These are phyloP conservation scores for Mus spicilegus DNA, from an alignment of 2,113 vertebrate species.

Conservation along the genomic window DNA sequence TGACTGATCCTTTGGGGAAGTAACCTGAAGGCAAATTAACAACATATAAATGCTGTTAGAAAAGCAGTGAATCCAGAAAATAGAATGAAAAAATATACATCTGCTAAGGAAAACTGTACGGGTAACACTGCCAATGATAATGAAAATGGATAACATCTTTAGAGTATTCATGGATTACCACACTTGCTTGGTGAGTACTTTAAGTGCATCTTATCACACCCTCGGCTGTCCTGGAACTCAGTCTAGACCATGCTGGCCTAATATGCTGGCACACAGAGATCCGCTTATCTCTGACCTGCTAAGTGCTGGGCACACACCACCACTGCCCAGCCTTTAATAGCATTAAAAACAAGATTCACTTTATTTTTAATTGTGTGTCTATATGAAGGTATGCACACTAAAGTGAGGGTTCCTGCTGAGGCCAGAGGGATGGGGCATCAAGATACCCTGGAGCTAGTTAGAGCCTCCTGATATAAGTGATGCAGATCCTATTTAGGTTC, in stretches of 20 bases:
- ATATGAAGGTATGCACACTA: background rate
- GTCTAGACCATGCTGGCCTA: background rate
- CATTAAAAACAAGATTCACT: background rate
- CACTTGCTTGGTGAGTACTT: background rate
- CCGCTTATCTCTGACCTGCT: background rate
- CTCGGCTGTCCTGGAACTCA: background rate
- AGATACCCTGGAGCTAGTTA: background rate
- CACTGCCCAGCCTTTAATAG: background rate
- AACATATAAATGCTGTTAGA: slow-evolving; percentile 33
- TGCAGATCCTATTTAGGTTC: no score
- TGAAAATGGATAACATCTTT: background rate
- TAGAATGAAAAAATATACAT: background rate
- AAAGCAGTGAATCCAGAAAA: slow-evolving; percentile 3
- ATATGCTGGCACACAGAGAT: background rate
- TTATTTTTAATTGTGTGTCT: background rate
- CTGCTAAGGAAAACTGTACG: background rate
- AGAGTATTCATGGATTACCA: background rate
- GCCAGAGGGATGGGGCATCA: background rate
- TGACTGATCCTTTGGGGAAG: slow-evolving; percentile 92
- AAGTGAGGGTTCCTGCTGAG: background rate
- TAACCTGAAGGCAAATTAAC: slow-evolving; percentile 86
- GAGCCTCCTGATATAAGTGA: background rate
- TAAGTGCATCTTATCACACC: background rate
- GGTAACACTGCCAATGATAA: background rate
- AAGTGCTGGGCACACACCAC: background rate